A percentile compares a stretch with the other conserved stretches of the same genome.
These are phyloP conservation scores for Bombus pyrosoma DNA, from an alignment of 1,140 invertebrate genomes.

Conservation along the genomic window DNA sequence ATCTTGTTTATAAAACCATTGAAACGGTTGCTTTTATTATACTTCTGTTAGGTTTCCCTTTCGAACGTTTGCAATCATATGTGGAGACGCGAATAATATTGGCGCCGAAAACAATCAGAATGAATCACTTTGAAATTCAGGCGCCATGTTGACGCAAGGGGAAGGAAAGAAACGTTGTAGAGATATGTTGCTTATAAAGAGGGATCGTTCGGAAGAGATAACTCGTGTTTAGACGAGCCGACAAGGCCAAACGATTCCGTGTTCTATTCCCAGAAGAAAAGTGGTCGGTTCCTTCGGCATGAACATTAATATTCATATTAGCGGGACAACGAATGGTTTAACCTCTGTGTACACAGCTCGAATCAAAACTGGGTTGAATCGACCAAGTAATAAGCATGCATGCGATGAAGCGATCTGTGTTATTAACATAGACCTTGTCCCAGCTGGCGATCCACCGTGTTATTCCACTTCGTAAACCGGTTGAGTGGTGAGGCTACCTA, in stretches of 20 bases:
- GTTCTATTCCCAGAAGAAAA: constrained; percentile 70
- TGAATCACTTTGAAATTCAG: not conserved
- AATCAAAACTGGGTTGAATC: constrained; percentile 69
- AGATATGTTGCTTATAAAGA: not conserved
- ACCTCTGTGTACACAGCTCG: constrained; percentile 52
- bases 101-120: not conserved
- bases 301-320: constrained; percentile 75
- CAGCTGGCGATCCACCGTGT: constrained; percentile 55
- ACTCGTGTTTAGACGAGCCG: not conserved
- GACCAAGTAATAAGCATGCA: constrained; percentile 76
- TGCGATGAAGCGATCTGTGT: constrained; percentile 78
- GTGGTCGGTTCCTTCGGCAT: constrained; percentile 55
- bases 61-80: not conserved
- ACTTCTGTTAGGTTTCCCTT: not conserved
- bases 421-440: constrained; percentile 82
- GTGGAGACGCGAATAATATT: no score
- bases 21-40: not conserved
- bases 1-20: no score
- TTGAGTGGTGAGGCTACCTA: constrained; percentile 49
- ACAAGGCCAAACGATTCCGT: constrained; percentile 52
- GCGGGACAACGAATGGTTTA: constrained; percentile 8
- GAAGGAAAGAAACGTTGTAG: not conserved
- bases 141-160: not conserved
- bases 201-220: not conserved
- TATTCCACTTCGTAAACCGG: constrained; percentile 51